Conservation (phyloP, 2,797 vertebrate species). For the Otolemur crassicaudatus region DNA sequence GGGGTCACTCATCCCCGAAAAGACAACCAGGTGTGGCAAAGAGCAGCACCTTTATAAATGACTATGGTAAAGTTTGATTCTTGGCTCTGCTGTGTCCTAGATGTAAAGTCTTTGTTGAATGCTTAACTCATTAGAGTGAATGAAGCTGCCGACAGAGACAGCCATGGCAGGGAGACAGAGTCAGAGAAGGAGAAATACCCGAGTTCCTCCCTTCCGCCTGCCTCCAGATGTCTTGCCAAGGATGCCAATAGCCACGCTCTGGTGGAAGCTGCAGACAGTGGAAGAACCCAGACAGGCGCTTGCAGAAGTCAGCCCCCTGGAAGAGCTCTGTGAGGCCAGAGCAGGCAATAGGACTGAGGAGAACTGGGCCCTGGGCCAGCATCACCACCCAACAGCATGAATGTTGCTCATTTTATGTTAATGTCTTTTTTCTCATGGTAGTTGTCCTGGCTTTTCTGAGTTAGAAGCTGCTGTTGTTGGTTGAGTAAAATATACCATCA, state of each 20-base stretch:
- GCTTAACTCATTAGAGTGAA: neutral
- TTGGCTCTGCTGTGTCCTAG: neutral
- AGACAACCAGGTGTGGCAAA: neutral
- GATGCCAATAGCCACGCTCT: neutral
- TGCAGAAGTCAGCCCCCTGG: neutral
- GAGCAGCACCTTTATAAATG: neutral
- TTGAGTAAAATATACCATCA: neutral
- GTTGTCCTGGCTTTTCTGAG: neutral
- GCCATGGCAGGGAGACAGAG: neutral
- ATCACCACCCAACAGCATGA: fast-evolving
- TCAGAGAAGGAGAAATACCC: neutral
- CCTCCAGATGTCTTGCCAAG: neutral
- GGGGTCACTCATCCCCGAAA: neutral
- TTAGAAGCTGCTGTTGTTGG: neutral
- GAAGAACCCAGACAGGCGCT: neutral
- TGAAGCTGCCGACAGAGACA: neutral
- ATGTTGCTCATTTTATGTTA: fast-evolving
- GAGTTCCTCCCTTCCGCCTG: neutral
- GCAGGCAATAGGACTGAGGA: fast-evolving
- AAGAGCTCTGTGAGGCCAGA: neutral
- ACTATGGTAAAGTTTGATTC: neutral
- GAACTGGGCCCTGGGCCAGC: fast-evolving
- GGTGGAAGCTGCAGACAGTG: neutral
- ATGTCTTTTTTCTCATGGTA: neutral
- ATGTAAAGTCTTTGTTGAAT: neutral